A percentile compares a stretch with the other conserved stretches of the same genome.
Conservation (phyloP, 2,797 vertebrate species). For the Oophaga sylvatica region DNA sequence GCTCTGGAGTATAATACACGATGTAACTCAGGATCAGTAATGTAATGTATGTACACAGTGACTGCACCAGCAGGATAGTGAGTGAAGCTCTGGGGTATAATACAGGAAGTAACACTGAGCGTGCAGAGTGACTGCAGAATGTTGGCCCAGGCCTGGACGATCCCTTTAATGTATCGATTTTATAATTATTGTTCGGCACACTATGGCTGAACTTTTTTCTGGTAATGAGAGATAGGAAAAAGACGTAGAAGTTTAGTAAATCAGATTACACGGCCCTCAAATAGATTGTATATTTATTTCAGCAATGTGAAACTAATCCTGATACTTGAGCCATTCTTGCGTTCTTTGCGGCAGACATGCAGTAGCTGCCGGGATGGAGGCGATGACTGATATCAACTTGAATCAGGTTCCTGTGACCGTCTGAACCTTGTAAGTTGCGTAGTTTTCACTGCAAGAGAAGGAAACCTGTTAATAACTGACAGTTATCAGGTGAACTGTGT, state of each 20-base stretch:
- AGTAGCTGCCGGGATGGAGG: constrained; percentile 9
- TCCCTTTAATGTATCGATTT: background rate
- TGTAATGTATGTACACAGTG: too few relatives aligned
- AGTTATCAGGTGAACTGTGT: background rate
- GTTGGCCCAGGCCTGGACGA: background rate
- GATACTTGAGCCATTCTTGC: constrained; percentile 48
- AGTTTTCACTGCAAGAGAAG: background rate
- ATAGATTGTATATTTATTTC: constrained; percentile 56
- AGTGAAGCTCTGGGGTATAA: background rate
- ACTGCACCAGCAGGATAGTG: too few relatives aligned
- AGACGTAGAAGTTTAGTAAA: constrained; percentile 44
- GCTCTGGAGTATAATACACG: too few relatives aligned
- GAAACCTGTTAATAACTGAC: background rate
- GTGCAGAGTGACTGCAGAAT: background rate
- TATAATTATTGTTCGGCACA: constrained; percentile 11
- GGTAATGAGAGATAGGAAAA: constrained; percentile 53
- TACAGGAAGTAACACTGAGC: background rate
- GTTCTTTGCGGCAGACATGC: constrained; percentile 9
- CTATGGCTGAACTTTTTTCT: constrained; percentile 51
- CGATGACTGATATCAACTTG: constrained; percentile 45
- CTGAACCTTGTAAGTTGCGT: background rate
- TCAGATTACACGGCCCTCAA: constrained; percentile 36
- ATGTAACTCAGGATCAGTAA: too few relatives aligned
- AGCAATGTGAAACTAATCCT: constrained; percentile 47
- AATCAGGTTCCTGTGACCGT: constrained; percentile 38